Percentiles rank a stretch among this genome's conserved stretches.
These are phyloP conservation scores for Cirrhinus molitorella DNA, from an alignment of 2,797 vertebrate genomes.

Conservation along the genomic window DNA sequence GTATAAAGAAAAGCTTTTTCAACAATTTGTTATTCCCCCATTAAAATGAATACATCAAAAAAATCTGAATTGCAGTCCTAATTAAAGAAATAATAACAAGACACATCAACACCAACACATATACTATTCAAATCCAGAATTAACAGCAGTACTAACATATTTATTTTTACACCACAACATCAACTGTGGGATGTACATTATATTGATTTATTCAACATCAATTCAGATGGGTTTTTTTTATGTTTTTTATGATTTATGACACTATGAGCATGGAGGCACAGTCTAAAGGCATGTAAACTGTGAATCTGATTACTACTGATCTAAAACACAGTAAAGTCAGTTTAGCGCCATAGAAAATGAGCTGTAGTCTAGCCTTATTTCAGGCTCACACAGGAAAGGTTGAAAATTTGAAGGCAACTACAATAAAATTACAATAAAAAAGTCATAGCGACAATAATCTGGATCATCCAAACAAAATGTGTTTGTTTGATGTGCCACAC, in stretches of 20 bases:
- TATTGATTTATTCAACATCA: constrained; percentile 6
- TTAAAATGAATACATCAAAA: neutral
- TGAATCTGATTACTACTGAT: constrained; percentile 20
- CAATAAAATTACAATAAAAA: constrained; percentile 7
- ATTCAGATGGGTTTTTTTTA: neutral
- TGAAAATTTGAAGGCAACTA: constrained; percentile 20
- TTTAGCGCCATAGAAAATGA: neutral
- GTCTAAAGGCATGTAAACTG: neutral
- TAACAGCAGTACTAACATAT: neutral
- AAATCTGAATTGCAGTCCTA: neutral
- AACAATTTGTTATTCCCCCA: neutral
- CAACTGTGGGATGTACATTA: neutral
- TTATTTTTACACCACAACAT: constrained; percentile 10
- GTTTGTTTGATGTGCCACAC: neutral
- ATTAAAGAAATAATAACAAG: neutral
- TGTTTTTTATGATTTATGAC: constrained; percentile 7
- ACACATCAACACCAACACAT: constrained; percentile 2
- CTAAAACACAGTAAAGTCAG: constrained; percentile 7
- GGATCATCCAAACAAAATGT: constrained; percentile 5
- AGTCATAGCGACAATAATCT: neutral
- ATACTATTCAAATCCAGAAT: neutral
- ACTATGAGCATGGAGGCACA: neutral
- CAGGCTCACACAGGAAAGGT: neutral
- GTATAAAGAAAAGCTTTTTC: neutral
- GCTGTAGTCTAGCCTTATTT: neutral